A percentile compares a stretch with the other conserved stretches of the same genome.
Conservation (phyloP, 2,888 invertebrate genomes). For the Girardia tigrina region DNA sequence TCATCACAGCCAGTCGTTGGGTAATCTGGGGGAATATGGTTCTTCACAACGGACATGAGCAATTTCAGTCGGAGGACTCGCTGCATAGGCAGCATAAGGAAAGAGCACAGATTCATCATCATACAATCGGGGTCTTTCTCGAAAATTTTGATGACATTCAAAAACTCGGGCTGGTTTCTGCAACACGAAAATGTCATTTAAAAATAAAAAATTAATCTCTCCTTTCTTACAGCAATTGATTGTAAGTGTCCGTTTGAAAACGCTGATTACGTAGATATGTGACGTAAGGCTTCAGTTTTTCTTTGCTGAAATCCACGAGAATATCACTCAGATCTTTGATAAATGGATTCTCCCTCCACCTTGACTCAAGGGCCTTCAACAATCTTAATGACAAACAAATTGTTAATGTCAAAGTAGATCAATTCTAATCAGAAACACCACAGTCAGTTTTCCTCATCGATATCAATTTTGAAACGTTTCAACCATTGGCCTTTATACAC, state of each 20-base stretch:
- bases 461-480: too few relatives aligned
- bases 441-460: too few relatives aligned
- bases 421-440: too few relatives aligned
- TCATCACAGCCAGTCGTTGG: background rate
- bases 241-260: slow-evolving; percentile 3
- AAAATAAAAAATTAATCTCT: background rate
- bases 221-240: background rate
- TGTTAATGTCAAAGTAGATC: too few relatives aligned
- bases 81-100: background rate
- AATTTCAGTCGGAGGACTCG: background rate
- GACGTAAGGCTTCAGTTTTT: background rate
- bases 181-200: too few relatives aligned
- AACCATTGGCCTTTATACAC: too few relatives aligned
- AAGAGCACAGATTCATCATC: slow-evolving; percentile 1
- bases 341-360: background rate
- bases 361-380: background rate
- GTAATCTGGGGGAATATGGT: background rate
- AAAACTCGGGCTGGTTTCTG: background rate
- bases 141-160: background rate
- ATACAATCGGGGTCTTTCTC: background rate
- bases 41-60: background rate
- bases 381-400: background rate
- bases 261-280: slow-evolving; percentile 18
- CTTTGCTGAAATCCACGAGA: background rate
- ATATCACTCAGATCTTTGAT: slow-evolving; percentile 4